Conservation (phyloP, 2,888 invertebrate species). For the Cephus pulcher region DNA sequence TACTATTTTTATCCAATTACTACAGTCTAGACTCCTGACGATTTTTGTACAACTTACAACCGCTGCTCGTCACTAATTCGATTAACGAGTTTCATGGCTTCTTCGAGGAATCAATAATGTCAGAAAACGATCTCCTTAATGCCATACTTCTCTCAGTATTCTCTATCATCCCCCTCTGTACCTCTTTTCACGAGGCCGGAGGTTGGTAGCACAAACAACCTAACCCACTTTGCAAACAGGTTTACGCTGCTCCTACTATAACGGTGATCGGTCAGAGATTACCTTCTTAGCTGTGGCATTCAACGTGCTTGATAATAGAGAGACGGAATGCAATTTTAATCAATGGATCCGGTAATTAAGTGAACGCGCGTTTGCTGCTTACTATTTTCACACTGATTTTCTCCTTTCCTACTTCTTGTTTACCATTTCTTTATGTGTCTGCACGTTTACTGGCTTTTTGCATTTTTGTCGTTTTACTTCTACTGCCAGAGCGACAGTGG, state of each 20-base stretch:
- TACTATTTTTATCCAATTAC: background rate
- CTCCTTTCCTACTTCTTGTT: background rate
- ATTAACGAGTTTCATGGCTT: background rate
- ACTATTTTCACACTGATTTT: background rate
- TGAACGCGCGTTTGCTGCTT: background rate
- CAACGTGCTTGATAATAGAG: background rate
- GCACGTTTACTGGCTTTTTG: background rate
- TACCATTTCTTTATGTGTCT: background rate
- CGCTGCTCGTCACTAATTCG: background rate
- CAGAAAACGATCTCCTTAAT: background rate
- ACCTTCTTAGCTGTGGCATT: background rate
- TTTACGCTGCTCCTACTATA: slow-evolving; percentile 53
- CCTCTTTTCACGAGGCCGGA: slow-evolving; percentile 11
- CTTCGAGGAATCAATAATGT: background rate
- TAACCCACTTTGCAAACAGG: slow-evolving; percentile 65
- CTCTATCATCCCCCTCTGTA: background rate
- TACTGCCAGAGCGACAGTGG: background rate
- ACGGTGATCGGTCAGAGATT: slow-evolving; percentile 52
- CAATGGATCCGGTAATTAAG: background rate
- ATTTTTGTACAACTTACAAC: background rate
- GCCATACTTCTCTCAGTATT: background rate
- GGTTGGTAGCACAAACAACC: slow-evolving; percentile 38
- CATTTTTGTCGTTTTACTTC: background rate
- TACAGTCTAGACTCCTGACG: background rate
- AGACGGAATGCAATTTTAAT: background rate